Base-by-base conservation (phyloP, 2,113 vertebrate species). In the Ctenomys sociabilis region DNA sequence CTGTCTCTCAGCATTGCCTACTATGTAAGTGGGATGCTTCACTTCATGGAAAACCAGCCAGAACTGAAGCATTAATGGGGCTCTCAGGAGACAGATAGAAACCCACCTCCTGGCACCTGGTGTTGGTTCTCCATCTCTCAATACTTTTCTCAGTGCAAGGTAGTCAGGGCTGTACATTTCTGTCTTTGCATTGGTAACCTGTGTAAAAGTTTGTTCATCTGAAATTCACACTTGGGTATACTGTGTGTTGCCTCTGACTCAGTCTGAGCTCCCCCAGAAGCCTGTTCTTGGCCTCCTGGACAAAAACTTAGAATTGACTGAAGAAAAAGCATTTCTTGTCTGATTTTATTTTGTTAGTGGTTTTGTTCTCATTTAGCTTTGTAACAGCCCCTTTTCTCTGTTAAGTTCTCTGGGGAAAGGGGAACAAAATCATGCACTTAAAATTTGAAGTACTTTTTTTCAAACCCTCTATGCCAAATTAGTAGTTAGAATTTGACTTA, bases 1-100 rank as follows among this genome's bases (percentile, higher is more conserved):
- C 99, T 99, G 66, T 99, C 99, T 0, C 99, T 99, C 61, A 99
- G 99, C 92, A 99, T 99, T 81, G 99, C 99, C 0, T 99, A 99
- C 98, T 99, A 99, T 28, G 99, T 99, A 94, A 99, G 99, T 2
- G 99, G 99, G 0, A 99, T 99, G 75, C 98, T 99, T 64, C 99
- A 99, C 52, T 99, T 99, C 61, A 99, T 99, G 96, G 99, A 99
- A 96, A 99, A 99, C 98, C 99, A 99, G 96, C 99, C 99, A 88
- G 99, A 99, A 97, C 98, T 99, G 92, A 99, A 99, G 91, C 99
- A 99, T 98, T 99, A 98, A 97, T 93, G 86, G 72, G 37, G 90
- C 54, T 73, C 63, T 1, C 32, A 4, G 94, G 40, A 49, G 84
- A 84, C 43, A 7, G 2, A 49, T 49, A 11, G 49, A 12, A 3